phyloP scores from a whole-genome alignment of 2,888 invertebrate genomes.

The Hedychridium roseum region DNA sequence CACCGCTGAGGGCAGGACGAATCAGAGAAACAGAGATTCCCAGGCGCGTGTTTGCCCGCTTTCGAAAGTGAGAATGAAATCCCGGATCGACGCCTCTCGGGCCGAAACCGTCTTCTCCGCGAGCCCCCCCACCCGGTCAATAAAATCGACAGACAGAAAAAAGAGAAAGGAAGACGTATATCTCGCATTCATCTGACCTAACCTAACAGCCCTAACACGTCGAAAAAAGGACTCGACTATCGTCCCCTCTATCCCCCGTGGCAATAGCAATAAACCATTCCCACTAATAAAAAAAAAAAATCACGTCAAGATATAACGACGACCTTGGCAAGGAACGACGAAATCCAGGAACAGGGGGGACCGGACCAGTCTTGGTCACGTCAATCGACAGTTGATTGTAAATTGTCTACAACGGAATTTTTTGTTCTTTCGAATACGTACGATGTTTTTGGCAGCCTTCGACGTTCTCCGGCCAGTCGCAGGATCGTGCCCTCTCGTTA shows the following conservation, averaged over 20 bases:
- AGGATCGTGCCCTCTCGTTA: slow-evolving; percentile 89
- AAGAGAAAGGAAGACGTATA: not conserved
- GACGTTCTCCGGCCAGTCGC: slow-evolving; percentile 94
- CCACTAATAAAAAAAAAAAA: too few relatives aligned
- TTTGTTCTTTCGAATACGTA: slow-evolving; percentile 73
- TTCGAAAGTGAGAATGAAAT: slow-evolving; percentile 44
- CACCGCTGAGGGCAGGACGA: slow-evolving; percentile 17
- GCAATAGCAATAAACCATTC: too few relatives aligned
- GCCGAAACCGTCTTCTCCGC: not conserved
- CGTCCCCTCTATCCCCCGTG: too few relatives aligned
- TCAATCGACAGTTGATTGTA: too few relatives aligned
- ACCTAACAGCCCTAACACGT: too few relatives aligned
- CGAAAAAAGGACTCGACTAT: too few relatives aligned
- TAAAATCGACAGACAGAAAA: not conserved
- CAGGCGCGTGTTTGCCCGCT: slow-evolving; percentile 14
- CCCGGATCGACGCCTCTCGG: slow-evolving; percentile 20
- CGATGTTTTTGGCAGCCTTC: slow-evolving; percentile 94
- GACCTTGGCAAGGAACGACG: too few relatives aligned
- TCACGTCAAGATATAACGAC: too few relatives aligned
- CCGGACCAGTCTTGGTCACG: too few relatives aligned
- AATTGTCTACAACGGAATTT: too few relatives aligned
- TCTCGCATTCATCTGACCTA: too few relatives aligned
- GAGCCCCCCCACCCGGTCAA: not conserved
- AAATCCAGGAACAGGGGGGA: too few relatives aligned
- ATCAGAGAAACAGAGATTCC: not conserved